Percentiles rank a stretch among this genome's conserved stretches.
Conservation (phyloP, 2,113 vertebrate species). For the Mastomys coucha region DNA sequence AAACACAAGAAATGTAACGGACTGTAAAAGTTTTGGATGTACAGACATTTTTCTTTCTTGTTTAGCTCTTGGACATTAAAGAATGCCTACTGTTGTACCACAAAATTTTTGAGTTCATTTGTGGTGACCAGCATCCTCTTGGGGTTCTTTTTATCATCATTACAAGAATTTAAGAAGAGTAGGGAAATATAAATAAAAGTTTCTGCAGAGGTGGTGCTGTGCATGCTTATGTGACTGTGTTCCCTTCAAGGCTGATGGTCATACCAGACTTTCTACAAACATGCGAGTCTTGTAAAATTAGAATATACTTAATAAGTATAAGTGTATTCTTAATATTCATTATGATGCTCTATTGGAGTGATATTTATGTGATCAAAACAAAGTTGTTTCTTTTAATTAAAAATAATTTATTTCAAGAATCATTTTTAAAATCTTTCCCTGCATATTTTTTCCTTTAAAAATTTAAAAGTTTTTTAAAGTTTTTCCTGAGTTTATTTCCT, state of each 20-base stretch:
- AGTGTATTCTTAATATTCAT: not conserved
- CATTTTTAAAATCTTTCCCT: not conserved
- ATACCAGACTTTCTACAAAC: not conserved
- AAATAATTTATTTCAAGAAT: conserved; percentile 4
- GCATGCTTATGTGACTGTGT: not conserved
- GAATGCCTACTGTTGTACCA: not conserved
- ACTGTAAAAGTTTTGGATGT: too few species aligned
- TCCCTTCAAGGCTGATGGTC: not conserved
- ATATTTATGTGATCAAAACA: not conserved
- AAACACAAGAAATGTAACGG: too few species aligned
- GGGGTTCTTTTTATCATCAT: not conserved
- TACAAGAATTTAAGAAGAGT: not conserved
- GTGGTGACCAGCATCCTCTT: not conserved
- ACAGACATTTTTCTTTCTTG: not conserved
- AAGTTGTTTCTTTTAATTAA: not conserved
- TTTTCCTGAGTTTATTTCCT: conserved; percentile 21
- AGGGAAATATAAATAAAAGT: not conserved
- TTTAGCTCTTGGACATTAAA: not conserved
- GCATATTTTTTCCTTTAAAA: not conserved
- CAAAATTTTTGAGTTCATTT: not conserved
- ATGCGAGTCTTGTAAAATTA: not conserved
- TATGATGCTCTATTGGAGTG: not conserved
- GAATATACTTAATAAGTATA: not conserved
- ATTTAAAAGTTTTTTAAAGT: conserved; percentile 33
- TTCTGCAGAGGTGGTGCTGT: not conserved